Conservation (phyloP, 2,888 invertebrate genomes). For the Dione vanillae region DNA sequence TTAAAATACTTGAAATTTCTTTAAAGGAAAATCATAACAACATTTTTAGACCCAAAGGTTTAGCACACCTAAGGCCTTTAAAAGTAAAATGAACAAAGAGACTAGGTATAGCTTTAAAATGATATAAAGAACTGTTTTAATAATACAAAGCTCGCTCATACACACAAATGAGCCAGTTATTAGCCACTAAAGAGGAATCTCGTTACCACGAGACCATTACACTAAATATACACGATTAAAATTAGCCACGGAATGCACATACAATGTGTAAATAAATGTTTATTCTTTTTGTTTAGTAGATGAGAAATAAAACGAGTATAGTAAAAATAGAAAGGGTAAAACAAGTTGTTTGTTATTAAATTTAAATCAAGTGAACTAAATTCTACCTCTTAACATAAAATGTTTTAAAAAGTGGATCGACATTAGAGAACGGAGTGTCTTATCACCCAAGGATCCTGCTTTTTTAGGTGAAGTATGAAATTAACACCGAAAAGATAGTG, state of each 20-base stretch:
- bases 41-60: too few relatives aligned
- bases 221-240: conserved; percentile 27
- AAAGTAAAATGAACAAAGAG: background rate
- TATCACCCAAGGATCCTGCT: too few relatives aligned
- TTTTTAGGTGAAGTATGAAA: too few relatives aligned
- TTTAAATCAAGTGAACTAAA: too few relatives aligned
- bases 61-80: too few relatives aligned
- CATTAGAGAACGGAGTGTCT: too few relatives aligned
- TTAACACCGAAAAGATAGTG: too few relatives aligned
- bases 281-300: background rate
- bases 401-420: too few relatives aligned
- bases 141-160: background rate
- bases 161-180: conserved; percentile 9
- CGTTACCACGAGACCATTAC: conserved; percentile 22
- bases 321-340: background rate
- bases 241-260: conserved; percentile 6
- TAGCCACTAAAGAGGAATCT: conserved; percentile 25
- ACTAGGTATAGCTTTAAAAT: background rate
- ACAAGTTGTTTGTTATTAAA: too few relatives aligned
- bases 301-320: background rate
- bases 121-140: background rate
- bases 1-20: too few relatives aligned
- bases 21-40: too few relatives aligned
- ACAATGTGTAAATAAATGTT: background rate
- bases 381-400: too few relatives aligned